These are phyloP conservation scores for Hybognathus amarus DNA, from an alignment of 2,797 vertebrate genomes.

Conservation along the genomic window DNA sequence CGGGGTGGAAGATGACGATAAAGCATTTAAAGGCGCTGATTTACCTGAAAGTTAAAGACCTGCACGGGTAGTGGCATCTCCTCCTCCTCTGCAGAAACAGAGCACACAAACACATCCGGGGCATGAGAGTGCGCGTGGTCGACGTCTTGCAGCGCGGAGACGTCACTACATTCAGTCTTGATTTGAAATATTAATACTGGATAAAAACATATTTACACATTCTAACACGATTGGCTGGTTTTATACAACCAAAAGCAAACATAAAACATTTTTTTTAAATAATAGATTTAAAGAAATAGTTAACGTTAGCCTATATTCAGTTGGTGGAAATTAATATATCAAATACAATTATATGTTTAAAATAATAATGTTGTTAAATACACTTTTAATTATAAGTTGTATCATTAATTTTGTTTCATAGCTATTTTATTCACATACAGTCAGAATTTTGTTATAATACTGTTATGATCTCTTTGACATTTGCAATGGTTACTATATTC, in stretches of 20 bases:
- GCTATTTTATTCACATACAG: background rate
- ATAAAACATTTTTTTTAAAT: background rate
- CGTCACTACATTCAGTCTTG: constrained; percentile 31
- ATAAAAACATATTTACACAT: background rate
- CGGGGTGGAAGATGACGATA: background rate
- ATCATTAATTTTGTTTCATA: background rate
- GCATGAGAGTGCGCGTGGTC: constrained; percentile 45
- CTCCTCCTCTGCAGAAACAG: constrained; percentile 67
- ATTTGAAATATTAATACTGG: background rate
- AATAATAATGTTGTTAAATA: background rate
- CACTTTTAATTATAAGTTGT: background rate
- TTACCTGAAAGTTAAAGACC: constrained; percentile 87
- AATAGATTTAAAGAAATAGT: too few species aligned
- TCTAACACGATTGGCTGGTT: background rate
- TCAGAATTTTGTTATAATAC: background rate
- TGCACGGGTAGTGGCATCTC: constrained; percentile 87
- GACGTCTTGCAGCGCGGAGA: constrained; percentile 25
- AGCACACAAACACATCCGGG: constrained; percentile 72
- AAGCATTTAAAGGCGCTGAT: constrained; percentile 27
- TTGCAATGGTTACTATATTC: background rate
- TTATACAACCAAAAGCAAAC: background rate
- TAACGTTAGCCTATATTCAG: background rate
- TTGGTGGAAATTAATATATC: background rate
- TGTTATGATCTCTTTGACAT: background rate
- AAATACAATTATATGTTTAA: background rate